phyloP scores from a whole-genome alignment of 2,888 invertebrate species.

The Diabrotica balteata region DNA sequence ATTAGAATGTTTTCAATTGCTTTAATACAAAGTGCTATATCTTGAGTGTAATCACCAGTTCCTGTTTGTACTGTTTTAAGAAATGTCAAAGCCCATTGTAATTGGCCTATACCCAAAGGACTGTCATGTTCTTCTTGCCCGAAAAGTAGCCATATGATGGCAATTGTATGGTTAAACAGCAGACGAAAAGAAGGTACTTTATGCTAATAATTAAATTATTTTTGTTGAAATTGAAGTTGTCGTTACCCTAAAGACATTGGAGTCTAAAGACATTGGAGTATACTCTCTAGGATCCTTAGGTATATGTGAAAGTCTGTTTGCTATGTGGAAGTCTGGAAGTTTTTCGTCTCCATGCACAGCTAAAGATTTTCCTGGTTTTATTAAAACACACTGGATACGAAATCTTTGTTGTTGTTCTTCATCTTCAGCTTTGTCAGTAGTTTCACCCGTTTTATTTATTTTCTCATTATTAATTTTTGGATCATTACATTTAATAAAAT shows the following conservation, averaged over 20 bases:
- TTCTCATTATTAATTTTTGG: no score
- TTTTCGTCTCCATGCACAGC: no score
- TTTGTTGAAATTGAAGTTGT: conserved; percentile 38
- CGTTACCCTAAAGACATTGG: conserved; percentile 44
- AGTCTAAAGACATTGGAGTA: no score
- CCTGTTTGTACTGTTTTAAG: conserved; percentile 54
- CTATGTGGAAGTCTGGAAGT: no score
- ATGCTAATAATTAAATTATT: conserved; percentile 44
- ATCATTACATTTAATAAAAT: no score
- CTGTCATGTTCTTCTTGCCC: conserved; percentile 46
- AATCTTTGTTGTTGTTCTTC: no score
- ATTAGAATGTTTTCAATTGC: conserved; percentile 56
- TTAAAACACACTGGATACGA: no score
- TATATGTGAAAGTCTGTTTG: no score
- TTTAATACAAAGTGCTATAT: conserved; percentile 56
- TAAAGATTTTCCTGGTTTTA: no score
- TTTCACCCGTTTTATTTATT: no score
- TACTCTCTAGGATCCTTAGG: no score
- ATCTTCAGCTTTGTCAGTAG: no score
- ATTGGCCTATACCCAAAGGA: conserved; percentile 51
- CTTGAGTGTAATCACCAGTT: conserved; percentile 54
- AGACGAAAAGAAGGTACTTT: conserved; percentile 57
- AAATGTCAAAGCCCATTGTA: conserved; percentile 60
- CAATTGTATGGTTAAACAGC: conserved; percentile 58
- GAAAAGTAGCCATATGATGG: conserved; percentile 60